Evolutionary conservation across 2,113 vertebrate genomes (phyloP), one percentile per base, ranked within the genome.

Genomic region (Platycercus adscitus): DNA sequence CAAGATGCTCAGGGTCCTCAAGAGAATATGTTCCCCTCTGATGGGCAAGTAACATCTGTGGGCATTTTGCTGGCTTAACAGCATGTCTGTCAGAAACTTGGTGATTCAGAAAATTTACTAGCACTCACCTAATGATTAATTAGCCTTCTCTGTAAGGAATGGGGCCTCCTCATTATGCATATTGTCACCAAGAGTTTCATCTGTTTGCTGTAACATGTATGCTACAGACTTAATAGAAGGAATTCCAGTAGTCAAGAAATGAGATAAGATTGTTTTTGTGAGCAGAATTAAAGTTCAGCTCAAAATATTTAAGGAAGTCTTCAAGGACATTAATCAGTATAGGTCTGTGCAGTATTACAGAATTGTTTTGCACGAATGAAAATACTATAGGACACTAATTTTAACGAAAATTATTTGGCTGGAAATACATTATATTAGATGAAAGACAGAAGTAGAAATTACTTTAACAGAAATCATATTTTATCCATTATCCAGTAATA

Each of bases 71-170:
- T 88, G 82, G n/a, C 78, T 97, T 96, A 95, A 95, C 96, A 91
- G 88, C n/a, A 0, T 89, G 94, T 95, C 94, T 95, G 85, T 97
- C 97, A 97, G 76, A 95, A 97, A 94, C 90, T 80, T 96, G 93
- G 97, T 96, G 97, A 96, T 96, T 97, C 97, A 96, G 96, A 97
- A 97, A 97, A 97, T 96, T 93, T 96, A 95, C 96, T 95, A 93
- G 92, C 95, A 91, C 92, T 97, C 89, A 89, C 91, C 96, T 97
- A 97, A 97, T 97, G 96, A 97, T 97, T 97, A 97, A 97, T 97
- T 97, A 97, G 96, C 96, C 94, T 96, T 79, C 83, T 96, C 77
- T 87, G 75, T 58, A 61, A 92, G 89, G 88, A 97, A 92, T 47
- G 41, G 78, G 70, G 86, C 85, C 88, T 97, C 91, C 91, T 97